phyloP scores from a whole-genome alignment of 2,797 vertebrate genomes.

The Phyllotis vaccarum region DNA sequence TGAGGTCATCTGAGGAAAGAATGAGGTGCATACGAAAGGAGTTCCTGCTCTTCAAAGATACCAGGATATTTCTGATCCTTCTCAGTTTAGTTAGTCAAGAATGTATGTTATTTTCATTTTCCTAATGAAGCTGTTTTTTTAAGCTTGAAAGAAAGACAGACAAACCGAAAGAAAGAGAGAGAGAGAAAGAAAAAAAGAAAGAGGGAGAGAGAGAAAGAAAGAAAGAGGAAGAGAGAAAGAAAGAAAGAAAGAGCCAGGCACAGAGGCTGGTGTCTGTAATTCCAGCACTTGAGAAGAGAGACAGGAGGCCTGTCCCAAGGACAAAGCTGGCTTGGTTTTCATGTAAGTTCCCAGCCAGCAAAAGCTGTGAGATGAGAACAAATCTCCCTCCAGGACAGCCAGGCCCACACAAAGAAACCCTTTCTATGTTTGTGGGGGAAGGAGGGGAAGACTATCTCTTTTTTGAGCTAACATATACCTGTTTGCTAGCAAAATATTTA shows the following conservation, averaged over 20 bases:
- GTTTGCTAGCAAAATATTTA: background rate
- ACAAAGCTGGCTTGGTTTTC: background rate
- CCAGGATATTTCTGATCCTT: background rate
- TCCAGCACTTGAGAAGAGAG: background rate
- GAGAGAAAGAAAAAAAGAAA: no score
- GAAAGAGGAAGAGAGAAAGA: no score
- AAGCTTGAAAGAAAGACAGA: no score
- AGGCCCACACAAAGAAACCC: background rate
- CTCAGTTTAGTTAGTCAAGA: background rate
- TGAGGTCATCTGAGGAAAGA: background rate
- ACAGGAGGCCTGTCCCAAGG: background rate
- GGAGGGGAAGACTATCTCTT: background rate
- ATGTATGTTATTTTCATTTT: background rate
- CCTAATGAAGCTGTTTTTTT: background rate
- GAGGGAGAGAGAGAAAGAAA: no score
- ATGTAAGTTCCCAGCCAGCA: background rate
- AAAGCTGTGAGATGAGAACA: background rate
- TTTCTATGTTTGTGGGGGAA: no score
- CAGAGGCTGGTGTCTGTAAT: background rate
- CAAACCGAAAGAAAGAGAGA: no score
- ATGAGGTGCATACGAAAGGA: background rate
- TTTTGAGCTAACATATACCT: background rate
- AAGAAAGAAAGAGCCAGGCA: background rate
- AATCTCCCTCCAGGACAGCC: background rate
- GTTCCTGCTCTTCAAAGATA: background rate